These are phyloP conservation scores for Platerodrilus igneus DNA, from an alignment of 2,888 invertebrate species.

Conservation along the genomic window DNA sequence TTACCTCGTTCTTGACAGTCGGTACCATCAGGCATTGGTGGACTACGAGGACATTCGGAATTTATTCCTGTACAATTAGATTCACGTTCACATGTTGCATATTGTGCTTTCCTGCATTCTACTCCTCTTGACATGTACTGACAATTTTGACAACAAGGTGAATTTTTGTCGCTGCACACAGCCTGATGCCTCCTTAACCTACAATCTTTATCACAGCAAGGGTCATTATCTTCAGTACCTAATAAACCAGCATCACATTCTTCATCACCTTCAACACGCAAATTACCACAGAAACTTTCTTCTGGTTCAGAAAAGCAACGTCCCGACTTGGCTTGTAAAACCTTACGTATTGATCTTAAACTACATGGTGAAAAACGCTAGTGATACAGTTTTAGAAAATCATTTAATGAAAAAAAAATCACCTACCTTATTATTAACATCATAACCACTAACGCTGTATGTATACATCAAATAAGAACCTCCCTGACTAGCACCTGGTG, in stretches of 20 bases:
- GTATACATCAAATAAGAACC: slow-evolving; percentile 97
- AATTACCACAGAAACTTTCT: slow-evolving; percentile 94
- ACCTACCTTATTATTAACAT: slow-evolving; percentile 86
- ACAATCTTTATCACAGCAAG: slow-evolving; percentile 91
- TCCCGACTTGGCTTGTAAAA: slow-evolving; percentile 86
- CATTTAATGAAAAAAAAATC: slow-evolving; percentile 8
- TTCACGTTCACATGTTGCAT: slow-evolving; percentile 89
- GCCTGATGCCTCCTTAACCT: slow-evolving; percentile 77
- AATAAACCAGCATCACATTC: slow-evolving; percentile 94
- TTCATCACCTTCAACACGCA: slow-evolving; percentile 91
- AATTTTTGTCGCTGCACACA: slow-evolving; percentile 86
- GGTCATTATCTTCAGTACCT: slow-evolving; percentile 88
- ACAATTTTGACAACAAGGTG: slow-evolving; percentile 91
- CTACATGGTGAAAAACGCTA: slow-evolving; percentile 95
- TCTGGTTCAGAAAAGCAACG: slow-evolving; percentile 91
- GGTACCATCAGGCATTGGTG: slow-evolving; percentile 80
- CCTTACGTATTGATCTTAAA: slow-evolving; percentile 85
- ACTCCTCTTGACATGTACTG: slow-evolving; percentile 77
- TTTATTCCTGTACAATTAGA: slow-evolving; percentile 80
- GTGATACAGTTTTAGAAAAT: slow-evolving; percentile 2
- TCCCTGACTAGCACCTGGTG: slow-evolving; percentile 89
- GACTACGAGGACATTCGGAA: slow-evolving; percentile 80
- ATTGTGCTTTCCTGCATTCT: slow-evolving; percentile 87
- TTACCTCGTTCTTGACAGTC: slow-evolving; percentile 89
- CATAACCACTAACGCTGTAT: slow-evolving; percentile 93